phyloP scores from a whole-genome alignment of 1,140 invertebrate genomes.

The Trissolcus basalis region DNA sequence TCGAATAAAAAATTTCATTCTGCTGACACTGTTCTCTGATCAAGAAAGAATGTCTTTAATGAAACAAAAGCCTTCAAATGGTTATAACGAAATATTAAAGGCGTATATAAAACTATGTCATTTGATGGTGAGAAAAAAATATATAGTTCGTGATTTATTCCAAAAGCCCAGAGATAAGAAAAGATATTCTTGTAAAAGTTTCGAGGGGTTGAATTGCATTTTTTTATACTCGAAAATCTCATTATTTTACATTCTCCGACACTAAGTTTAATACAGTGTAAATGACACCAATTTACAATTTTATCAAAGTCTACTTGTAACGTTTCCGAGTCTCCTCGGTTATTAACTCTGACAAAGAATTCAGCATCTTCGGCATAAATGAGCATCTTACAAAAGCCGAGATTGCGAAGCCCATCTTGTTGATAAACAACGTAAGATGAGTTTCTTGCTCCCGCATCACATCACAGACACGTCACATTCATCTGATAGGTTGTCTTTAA shows the following conservation, averaged over 20 bases:
- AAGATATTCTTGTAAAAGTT: conserved; percentile 4
- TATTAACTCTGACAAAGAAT: conserved; percentile 48
- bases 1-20: no score
- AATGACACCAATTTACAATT: conserved; percentile 44
- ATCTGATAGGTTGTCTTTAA: conserved; percentile 31
- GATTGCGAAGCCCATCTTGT: conserved; percentile 24
- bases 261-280: conserved; percentile 39
- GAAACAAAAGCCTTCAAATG: conserved; percentile 4
- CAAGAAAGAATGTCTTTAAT: neutral
- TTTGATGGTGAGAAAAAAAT: conserved; percentile 5
- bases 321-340: conserved; percentile 11
- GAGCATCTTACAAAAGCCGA: conserved; percentile 28
- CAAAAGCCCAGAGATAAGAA: neutral
- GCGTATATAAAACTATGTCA: conserved; percentile 11
- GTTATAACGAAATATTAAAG: conserved; percentile 15
- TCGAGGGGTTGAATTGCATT: conserved; percentile 14
- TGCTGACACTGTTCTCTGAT: no score
- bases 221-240: conserved; percentile 18
- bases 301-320: conserved; percentile 34
- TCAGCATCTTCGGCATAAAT: conserved; percentile 34
- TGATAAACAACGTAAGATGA: conserved; percentile 46
- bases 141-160: conserved; percentile 9
- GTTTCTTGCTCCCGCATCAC: conserved; percentile 20
- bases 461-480: conserved; percentile 8
- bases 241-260: conserved; percentile 27